Evolutionary conservation across 2,797 vertebrate genomes (phyloP).

Genomic region (Neosilurus hyrtlii): DNA sequence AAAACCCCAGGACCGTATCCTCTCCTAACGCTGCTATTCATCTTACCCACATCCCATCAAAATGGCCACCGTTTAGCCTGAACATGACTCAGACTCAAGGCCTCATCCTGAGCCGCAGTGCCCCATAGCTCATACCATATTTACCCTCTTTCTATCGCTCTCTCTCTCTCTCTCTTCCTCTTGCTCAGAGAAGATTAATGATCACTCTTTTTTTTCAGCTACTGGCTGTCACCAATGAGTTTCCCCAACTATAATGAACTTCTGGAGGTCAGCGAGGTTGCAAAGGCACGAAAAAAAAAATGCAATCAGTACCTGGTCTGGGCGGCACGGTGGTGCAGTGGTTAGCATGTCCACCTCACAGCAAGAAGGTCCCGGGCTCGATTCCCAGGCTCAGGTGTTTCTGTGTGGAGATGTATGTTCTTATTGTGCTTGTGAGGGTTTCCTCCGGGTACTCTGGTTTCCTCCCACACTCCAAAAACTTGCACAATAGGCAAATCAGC

Average conservation of each 20-base stretch:
- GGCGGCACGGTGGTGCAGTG: too few species aligned
- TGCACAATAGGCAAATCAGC: too few species aligned
- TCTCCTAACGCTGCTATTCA: constrained; percentile 65
- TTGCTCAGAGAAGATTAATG: background rate
- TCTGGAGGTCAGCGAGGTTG: constrained; percentile 26
- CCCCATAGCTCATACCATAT: constrained; percentile 40
- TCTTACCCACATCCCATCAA: constrained; percentile 63
- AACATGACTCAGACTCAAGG: constrained; percentile 44
- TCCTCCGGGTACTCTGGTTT: too few species aligned
- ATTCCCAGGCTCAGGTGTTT: too few species aligned
- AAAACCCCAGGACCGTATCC: constrained; percentile 59
- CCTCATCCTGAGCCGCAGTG: constrained; percentile 39
- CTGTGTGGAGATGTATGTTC: too few species aligned
- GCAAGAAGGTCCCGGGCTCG: too few species aligned
- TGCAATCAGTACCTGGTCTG: too few species aligned
- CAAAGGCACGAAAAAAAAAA: background rate
- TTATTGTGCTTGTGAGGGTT: too few species aligned
- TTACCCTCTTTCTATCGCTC: constrained; percentile 46
- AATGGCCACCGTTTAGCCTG: constrained; percentile 49
- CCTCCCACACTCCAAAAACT: too few species aligned
- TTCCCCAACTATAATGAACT: constrained; percentile 15
- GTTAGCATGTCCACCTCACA: too few species aligned
- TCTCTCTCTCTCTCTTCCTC: constrained; percentile 35
- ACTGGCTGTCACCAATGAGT: constrained; percentile 5
- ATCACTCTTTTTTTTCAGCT: constrained; percentile 11